phyloP scores from a whole-genome alignment of 2,113 vertebrate species.

The Hippolais icterina region DNA sequence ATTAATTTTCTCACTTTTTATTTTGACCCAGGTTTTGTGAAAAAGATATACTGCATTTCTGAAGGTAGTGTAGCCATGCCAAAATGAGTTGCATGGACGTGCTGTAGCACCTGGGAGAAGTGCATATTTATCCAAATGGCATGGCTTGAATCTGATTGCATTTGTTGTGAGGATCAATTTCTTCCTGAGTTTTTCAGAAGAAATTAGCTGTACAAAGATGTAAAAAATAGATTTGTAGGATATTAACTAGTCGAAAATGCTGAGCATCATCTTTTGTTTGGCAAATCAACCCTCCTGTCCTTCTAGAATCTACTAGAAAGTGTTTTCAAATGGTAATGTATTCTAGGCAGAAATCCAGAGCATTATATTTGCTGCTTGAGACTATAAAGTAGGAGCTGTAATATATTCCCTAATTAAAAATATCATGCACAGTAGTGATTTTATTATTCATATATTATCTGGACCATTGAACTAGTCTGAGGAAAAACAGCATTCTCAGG shows the following conservation, averaged over 20 bases:
- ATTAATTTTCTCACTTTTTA: neutral
- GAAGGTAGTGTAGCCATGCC: neutral
- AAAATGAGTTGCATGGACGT: neutral
- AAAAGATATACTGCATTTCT: neutral
- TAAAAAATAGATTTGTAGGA: neutral
- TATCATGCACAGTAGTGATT: neutral
- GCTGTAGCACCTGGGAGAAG: neutral
- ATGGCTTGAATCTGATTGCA: neutral
- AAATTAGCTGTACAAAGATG: neutral
- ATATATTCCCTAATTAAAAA: slow-evolving; percentile 34
- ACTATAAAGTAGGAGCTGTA: neutral
- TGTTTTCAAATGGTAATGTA: neutral
- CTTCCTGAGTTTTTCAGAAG: neutral
- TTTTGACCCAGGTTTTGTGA: neutral
- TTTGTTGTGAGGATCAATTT: neutral
- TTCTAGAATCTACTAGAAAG: neutral
- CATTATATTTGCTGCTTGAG: neutral
- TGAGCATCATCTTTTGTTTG: neutral
- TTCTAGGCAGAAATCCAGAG: neutral
- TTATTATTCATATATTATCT: slow-evolving; percentile 18
- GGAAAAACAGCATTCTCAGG: neutral
- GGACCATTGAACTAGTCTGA: neutral
- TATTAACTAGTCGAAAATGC: neutral
- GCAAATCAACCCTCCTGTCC: neutral
- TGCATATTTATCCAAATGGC: neutral